Percentiles rank a stretch among this genome's conserved stretches.
Conservation (phyloP, 2,888 invertebrate genomes). For the Onthophagus sagittarius region DNA sequence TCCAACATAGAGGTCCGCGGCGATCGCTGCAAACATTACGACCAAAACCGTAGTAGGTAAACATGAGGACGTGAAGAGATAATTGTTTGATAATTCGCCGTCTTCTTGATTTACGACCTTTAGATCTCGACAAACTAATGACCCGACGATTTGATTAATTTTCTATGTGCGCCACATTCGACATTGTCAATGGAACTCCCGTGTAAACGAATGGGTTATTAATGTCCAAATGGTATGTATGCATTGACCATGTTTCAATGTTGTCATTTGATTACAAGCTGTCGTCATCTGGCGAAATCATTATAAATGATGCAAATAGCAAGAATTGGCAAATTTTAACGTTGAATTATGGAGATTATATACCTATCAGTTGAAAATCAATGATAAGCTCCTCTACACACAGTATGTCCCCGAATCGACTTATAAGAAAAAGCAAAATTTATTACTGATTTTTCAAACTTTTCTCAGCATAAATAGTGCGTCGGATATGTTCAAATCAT, state of each 20-base stretch:
- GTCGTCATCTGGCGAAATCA: not conserved
- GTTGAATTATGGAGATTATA: not conserved
- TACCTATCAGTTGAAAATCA: not conserved
- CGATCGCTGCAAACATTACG: constrained; percentile 20
- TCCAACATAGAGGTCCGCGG: constrained; percentile 18
- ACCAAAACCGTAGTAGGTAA: constrained; percentile 14
- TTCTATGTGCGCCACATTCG: not conserved
- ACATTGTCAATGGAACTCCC: not conserved
- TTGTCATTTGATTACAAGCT: not conserved
- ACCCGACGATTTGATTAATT: constrained; percentile 21
- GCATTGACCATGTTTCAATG: not conserved
- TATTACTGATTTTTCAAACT: no score
- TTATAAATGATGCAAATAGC: not conserved
- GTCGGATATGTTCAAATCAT: no score
- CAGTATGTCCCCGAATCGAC: no score
- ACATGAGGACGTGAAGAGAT: constrained; percentile 18
- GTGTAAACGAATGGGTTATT: not conserved
- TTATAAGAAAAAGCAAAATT: no score
- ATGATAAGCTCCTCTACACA: not conserved
- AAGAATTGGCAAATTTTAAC: not conserved
- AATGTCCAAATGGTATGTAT: not conserved
- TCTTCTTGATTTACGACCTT: constrained; percentile 19
- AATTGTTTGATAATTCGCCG: constrained; percentile 24
- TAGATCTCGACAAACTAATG: constrained; percentile 17
- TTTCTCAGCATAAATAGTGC: no score